Base-by-base conservation (phyloP, 2,797 vertebrate genomes). In the Crocodylus rhombifer region DNA sequence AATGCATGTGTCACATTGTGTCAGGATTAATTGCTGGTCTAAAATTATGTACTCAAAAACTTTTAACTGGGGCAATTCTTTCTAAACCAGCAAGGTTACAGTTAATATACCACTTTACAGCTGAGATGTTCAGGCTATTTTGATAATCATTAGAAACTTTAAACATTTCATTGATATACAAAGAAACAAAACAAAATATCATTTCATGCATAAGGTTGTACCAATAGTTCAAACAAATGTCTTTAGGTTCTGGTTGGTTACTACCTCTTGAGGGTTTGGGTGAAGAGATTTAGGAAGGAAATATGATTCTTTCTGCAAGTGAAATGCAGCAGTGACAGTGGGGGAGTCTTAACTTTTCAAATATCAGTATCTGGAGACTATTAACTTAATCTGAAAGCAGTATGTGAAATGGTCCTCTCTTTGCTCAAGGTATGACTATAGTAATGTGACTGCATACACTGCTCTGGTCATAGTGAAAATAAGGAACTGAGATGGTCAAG, bases 1-100 rank as follows among this genome's bases (percentile, higher is more conserved):
- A 94, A 81, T 91, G 36, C n/a, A 69, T 80, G 14, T 64, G 94
- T 94, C 73, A 95, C 28, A 88, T 7, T 30, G 3, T 82, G 11
- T 80, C 74, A 87, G 88, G 56, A 96, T 84, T 88, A 92, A 90
- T 36, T 79, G 15, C 3, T 83, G 77, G 97, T 87, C 73, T 88
- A 85, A 94, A 95, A 94, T 85, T 82, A 91, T 28, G 61, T 84
- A 89, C 9, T 4, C 58, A 30, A 9, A 62, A 36, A 78, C 7
- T 7, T n/a, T 85, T 65, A 94, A 92, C 69, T 26, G 84, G 18
- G 14, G 14, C 7, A 25, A 42, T 12, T 18, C 64, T 3, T 80
- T 14, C 33, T 9, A 77, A 20, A 79, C n/a, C 11, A 58, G 79
- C 64, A 89, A 73, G 33, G 0, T 65, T 89, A 75, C 33, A 61